Evolutionary conservation across 2,888 invertebrate genomes (phyloP), one percentile per base, ranked within the genome.

Genomic region (Drosophila gaucha): DNA sequence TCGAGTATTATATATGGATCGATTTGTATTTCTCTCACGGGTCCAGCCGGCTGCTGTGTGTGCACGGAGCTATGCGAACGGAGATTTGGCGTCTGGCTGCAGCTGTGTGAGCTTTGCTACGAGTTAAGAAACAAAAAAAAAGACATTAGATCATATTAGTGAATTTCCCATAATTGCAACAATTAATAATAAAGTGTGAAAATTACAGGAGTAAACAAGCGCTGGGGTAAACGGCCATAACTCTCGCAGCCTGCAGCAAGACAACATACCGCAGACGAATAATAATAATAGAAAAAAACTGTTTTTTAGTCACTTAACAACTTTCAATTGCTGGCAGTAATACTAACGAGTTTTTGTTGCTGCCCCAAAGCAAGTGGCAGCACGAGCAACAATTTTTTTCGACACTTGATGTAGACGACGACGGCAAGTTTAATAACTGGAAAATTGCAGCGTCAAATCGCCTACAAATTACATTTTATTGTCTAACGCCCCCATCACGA

Each of bases 1-100:
- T 97, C 96, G 70, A 97, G 93, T 73, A 98, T 93, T 85, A 95
- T 94, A 91, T 97, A 97, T 67, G 97, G 97, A 93, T 97, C 97
- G 79, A 96, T 94, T 92, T 96, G 95, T 90, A 95, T 94, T 90
- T 96, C 96, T 59, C 96, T 95, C 84, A 96, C 93, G 18, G 96
- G 95, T 85, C 96, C 96, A 62, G 90, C 92, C 14, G 96, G 96
- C 91, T 96, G 95, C 74, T 95, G 94, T 80, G 96, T 96, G 91
- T 95, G 95, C 92, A 96, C 95, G 43, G 96, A 95, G 89, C 95
- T 95, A 93, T 93, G 94, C 76, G 93, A 93, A 85, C 94, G 93
- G 16, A 68, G 43, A 56, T 67, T 75, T 46, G 74, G 63, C 63
- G 67, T 67, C 46, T 30, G 44, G 78, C 69, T 56, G 64, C 84